Conservation (phyloP, 2,888 invertebrate species). For the Tenthredo mesomela region DNA sequence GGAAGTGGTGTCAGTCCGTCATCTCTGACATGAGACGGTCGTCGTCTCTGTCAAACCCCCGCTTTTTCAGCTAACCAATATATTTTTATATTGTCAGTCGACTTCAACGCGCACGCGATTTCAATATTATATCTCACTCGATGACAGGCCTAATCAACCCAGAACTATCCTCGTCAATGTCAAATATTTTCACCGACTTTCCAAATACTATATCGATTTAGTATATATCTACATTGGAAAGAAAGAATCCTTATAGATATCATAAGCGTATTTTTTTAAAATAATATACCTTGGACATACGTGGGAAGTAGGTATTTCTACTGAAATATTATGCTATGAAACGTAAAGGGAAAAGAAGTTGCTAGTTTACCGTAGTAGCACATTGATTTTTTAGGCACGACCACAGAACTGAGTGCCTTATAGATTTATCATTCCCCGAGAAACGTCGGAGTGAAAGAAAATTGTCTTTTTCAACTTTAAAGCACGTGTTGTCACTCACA, state of each 20-base stretch:
- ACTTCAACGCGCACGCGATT: background rate
- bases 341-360: background rate
- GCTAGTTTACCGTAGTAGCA: background rate
- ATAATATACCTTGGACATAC: background rate
- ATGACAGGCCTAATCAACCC: slow-evolving; percentile 8
- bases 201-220: no score
- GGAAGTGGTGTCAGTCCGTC: slow-evolving; percentile 33
- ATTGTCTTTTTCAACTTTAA: slow-evolving; percentile 21
- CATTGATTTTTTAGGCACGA: slow-evolving; percentile 27
- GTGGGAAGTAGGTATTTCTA: background rate
- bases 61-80: slow-evolving; percentile 22
- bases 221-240: background rate
- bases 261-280: background rate
- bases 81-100: slow-evolving; percentile 25
- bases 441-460: slow-evolving; percentile 11
- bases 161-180: background rate
- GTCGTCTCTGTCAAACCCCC: slow-evolving; percentile 29
- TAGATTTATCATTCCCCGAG: slow-evolving; percentile 19
- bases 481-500: slow-evolving; percentile 22
- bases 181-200: background rate
- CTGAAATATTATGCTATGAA: slow-evolving; percentile 3
- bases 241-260: background rate
- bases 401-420: slow-evolving; percentile 15
- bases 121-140: slow-evolving; percentile 30
- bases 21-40: slow-evolving; percentile 30